Base-by-base conservation (phyloP, 2,797 vertebrate species). In the Myotis vivesi region DNA sequence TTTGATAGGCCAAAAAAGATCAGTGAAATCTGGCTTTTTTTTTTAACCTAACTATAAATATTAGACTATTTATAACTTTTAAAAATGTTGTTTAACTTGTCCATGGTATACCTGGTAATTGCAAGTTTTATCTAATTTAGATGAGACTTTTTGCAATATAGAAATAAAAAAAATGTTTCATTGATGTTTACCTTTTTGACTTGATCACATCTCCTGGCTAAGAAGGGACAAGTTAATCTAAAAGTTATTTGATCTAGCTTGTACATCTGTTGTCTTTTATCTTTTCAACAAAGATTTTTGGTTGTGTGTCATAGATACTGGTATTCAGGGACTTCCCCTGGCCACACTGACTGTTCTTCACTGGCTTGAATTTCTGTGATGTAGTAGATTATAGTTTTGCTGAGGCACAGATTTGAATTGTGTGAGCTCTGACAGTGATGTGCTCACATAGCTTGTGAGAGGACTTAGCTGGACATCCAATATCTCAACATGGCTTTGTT, bases 331-430 rank as follows among this genome's bases (percentile, higher is more conserved):
- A 53, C 87, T 91, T 94, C 66, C 30, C 17, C 33, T 75, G 80
- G 69, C 23, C 44, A 9, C 38, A 16, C 8, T 75, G 64, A 30
- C 23, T 68, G 49, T 30, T 82, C 69, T 66, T 82, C 62, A 73
- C 28, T 91, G 92, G 80, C 82, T 46, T 53, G 64, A 72, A 79
- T 72, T 86, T 72, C 72, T 92, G 36, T 75, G 69, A 71, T 72
- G 38, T 72, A 46, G 85, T 72, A n/a, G 87, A 57, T 87, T 84
- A 33, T 13, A 81, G 28, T 91, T 86, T 91, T 93, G 49, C 82
- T 92, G 87, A 95, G 86, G 57, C 19, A 41, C 71, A 71, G 62
- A 36, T 93, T 88, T 95, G 91, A 73, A 62, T 82, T 85, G 68
- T 95, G 68, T 92, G 36, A 79, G 69, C 44, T 89, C 62, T 17